Conservation (phyloP, 1,140 invertebrate genomes). For the Apis dorsata region DNA sequence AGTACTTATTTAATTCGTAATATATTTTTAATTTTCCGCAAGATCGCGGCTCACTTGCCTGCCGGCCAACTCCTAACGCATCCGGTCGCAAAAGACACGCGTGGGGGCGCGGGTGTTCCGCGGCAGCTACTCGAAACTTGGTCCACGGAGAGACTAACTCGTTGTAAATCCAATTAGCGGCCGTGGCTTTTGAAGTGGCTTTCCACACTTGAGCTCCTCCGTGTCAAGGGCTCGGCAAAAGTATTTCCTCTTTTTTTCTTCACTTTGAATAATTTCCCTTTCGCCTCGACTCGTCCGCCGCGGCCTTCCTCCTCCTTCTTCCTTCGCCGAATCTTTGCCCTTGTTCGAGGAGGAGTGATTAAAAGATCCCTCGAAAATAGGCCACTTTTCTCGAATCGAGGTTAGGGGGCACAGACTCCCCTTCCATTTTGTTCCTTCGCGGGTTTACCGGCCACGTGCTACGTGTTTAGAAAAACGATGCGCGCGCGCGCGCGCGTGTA, state of each 20-base stretch:
- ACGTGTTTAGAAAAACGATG: too few relatives aligned
- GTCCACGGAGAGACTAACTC: conserved; percentile 63
- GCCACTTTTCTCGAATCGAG: not conserved
- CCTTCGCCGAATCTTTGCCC: conserved; percentile 45
- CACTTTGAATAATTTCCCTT: conserved; percentile 63
- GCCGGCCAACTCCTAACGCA: conserved; percentile 36
- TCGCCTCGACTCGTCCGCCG: conserved; percentile 43
- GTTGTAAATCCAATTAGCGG: conserved; percentile 69
- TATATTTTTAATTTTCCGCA: not conserved
- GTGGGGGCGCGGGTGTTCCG: conserved; percentile 33
- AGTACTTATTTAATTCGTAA: too few relatives aligned
- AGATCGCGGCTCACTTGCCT: conserved; percentile 45
- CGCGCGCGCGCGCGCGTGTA: too few relatives aligned
- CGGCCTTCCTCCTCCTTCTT: conserved; percentile 24
- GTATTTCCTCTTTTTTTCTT: conserved; percentile 47
- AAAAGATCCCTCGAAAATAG: not conserved
- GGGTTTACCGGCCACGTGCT: too few relatives aligned
- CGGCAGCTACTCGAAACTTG: conserved; percentile 63
- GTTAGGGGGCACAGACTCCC: not conserved
- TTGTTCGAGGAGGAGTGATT: not conserved
- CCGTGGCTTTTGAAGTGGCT: conserved; percentile 66
- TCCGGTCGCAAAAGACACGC: conserved; percentile 43
- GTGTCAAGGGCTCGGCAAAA: conserved; percentile 64
- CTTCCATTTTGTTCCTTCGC: too few relatives aligned
- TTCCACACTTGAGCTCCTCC: conserved; percentile 65